Evolutionary conservation across 2,797 vertebrate genomes (phyloP).

Genomic region (Sphaeramia orbicularis): DNA sequence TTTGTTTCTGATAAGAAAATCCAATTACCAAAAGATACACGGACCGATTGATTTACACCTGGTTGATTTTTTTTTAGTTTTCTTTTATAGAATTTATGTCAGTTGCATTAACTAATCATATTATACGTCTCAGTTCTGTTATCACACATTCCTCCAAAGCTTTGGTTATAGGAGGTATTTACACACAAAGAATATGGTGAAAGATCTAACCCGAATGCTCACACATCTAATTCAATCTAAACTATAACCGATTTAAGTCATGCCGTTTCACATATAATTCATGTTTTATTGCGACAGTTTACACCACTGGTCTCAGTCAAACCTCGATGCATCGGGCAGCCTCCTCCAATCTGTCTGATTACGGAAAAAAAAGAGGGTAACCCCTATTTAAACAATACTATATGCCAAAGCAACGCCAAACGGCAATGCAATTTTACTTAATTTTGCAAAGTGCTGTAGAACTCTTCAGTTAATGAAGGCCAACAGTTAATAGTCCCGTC

Average conservation of each 20-base stretch:
- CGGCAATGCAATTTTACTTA: conserved; percentile 4
- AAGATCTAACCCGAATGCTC: conserved; percentile 54
- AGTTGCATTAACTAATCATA: conserved; percentile 1
- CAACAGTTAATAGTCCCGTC: conserved; percentile 31
- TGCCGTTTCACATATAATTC: conserved; percentile 43
- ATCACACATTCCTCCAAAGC: conserved; percentile 49
- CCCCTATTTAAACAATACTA: conserved; percentile 20
- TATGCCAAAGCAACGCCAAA: conserved; percentile 44
- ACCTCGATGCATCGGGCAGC: background rate
- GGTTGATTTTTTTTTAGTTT: too few relatives aligned
- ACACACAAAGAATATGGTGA: conserved; percentile 28
- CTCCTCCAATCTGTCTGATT: conserved; percentile 8
- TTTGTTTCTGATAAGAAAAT: too few relatives aligned
- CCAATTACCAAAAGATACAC: too few relatives aligned
- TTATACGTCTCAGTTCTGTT: conserved; percentile 18
- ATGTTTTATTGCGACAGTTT: conserved; percentile 75
- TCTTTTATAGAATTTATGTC: background rate
- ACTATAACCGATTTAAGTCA: conserved; percentile 32
- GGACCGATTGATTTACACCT: too few relatives aligned
- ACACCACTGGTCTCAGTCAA: conserved; percentile 20
- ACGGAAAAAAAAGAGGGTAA: conserved; percentile 17
- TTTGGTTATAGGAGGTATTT: conserved; percentile 70
- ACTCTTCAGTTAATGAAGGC: conserved; percentile 4
- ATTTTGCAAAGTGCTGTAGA: conserved; percentile 36
- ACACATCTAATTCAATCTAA: conserved; percentile 59